Base-by-base conservation (phyloP, 2,113 vertebrate genomes). In the Phodopus roborovskii region DNA sequence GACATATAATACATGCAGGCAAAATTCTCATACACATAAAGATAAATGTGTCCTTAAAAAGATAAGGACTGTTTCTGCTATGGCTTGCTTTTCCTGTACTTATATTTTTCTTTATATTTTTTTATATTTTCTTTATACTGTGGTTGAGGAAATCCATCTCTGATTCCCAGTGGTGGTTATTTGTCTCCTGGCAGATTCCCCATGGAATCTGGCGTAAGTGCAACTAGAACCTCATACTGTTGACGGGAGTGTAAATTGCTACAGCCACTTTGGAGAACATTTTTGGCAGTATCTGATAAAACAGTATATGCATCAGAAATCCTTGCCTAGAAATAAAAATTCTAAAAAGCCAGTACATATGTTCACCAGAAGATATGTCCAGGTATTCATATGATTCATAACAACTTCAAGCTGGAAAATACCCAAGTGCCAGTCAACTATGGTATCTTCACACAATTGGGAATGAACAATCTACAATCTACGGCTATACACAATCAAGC, bases 201-300 rank as follows among this genome's bases (percentile, higher is more conserved):
- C 33, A 17, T 92, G 77, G n/a, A 73, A 42, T 28, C 79, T 95
- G 56, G 26, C 39, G 48, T 83, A 74, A 79, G 24, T 94, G 64
- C 71, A 90, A 78, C 60, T 86, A 26, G 53, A 94, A 94, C 77
- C 58, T 91, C 39, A 33, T 75, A 20, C 20, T 86, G 62, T 64
- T 83, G 22, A 58, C 84, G 74, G 53, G 58, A 90, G 48, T 93
- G 7, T 90, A 93, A 91, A 90, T 84, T 93, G 86, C 53, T 83
- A 68, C 19, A 93, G 74, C 83, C 48, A 79, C 60, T 86, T 93
- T 68, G 64, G 79, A 92, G 84, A 95, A 45, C 83, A 86, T 66
- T 92, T 91, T 91, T 90, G 83, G 74, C 92, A 90, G 75, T 78
- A 91, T 82, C 78, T 95, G 85, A 36, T 83, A 89, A 94, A 92